Evolutionary conservation across 2,888 invertebrate genomes (phyloP), one percentile per base, ranked within the genome.

Genomic region (Panzeria rudis): DNA sequence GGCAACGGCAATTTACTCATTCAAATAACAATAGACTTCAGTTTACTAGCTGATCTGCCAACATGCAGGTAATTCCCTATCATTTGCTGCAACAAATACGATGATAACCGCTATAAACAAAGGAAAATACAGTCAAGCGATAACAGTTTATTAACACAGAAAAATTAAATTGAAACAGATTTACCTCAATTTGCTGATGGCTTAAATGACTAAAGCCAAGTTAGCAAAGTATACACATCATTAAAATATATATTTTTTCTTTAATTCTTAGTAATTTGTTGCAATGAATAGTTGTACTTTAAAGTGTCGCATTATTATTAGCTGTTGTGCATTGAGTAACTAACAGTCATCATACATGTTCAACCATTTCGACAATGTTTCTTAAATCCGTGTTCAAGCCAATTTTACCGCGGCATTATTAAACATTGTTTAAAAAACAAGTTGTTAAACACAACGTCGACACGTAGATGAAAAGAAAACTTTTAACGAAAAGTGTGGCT

Each of bases 121-220:
- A 15, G 3, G 17, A n/a, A 25, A 69, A 20, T n/a, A 29, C 25
- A 11, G 25, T 44, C 13, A 23, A 38, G 47, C 52, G 52, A 54
- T 56, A 56, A 66, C 66, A 56, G 52, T 76, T 76, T n/a, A 66
- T 76, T 76, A 66, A 56, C 44, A 56, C 32, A 56, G 17, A 32
- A 20, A 17, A 76, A 32, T 23, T 6, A 23, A 62, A 47, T 20
- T 11, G 35, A 4, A 73, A 61, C 35, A 73, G 47, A 61, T 73
- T 47, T 35, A 73, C 44, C 20, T 47, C 47, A 61, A 73, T 1
- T 41, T 25, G 35, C 35, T 32, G 20, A 47, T 35, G 20, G 17
- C 23, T 61, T 13, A 35, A 73, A 73, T 73, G 20, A 47, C 35
- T 73, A 23, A 73, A 50, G 50, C 23, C 32, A 50, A 35, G 17